Evolutionary conservation across 2,888 invertebrate genomes (phyloP).

Genomic region (Sceliomorpha sp.): DNA sequence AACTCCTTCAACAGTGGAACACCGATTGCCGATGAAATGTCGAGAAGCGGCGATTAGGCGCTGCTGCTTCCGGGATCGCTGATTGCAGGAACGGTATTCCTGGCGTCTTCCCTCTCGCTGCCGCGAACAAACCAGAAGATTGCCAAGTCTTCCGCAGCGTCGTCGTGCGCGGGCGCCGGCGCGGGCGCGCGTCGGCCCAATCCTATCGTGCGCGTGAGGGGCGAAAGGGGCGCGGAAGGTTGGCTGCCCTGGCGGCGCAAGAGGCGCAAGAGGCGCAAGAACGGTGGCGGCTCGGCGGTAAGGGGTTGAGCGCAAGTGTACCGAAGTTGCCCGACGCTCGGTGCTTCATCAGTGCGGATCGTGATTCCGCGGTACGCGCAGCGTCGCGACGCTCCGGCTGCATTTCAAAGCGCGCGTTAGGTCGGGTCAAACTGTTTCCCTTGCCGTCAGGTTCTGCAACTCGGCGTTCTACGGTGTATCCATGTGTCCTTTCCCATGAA

Average conservation of each 20-base stretch:
- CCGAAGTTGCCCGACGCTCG: constrained; percentile 77
- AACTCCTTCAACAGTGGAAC: too few relatives aligned
- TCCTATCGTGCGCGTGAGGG: constrained; percentile 64
- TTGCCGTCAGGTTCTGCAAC: too few relatives aligned
- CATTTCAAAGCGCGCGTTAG: constrained; percentile 23
- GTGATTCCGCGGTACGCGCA: constrained; percentile 77
- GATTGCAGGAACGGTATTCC: too few relatives aligned
- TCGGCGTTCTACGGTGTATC: too few relatives aligned
- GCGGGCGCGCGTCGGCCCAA: constrained; percentile 36
- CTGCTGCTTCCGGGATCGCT: too few relatives aligned
- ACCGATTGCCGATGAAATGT: too few relatives aligned
- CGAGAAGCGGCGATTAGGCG: too few relatives aligned
- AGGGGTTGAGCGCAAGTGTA: constrained; percentile 60
- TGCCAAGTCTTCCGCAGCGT: constrained; percentile 35
- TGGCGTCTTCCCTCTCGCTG: constrained; percentile 10
- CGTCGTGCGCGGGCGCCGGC: constrained; percentile 46
- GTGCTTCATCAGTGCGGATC: constrained; percentile 78
- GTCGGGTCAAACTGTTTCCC: too few relatives aligned
- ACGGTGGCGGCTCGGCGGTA: constrained; percentile 18
- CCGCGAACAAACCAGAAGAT: constrained; percentile 23
- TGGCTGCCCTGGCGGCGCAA: constrained; percentile 59
- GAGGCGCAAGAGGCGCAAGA: too few relatives aligned
- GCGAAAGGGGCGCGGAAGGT: constrained; percentile 50
- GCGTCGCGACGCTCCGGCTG: constrained; percentile 61
- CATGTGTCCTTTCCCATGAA: too few relatives aligned